Evolutionary conservation across 30 jellyfish, hydroid and myxozoan species (phyloP).

Genomic region (Turritopsis dohrnii): DNA sequence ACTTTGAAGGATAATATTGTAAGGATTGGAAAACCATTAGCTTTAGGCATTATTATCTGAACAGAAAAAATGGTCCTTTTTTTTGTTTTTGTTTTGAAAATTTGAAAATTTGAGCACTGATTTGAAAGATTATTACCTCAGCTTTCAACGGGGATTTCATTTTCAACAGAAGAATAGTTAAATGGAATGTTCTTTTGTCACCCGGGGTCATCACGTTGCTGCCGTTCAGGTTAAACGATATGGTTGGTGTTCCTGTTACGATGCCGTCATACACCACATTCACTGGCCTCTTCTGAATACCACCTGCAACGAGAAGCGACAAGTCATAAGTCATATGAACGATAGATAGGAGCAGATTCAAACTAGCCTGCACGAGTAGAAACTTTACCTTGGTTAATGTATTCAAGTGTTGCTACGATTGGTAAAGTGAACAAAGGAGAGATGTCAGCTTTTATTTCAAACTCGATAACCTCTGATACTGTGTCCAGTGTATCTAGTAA

Average conservation of each 20-base stretch:
- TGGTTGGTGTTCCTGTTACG: slow-evolving; percentile 76
- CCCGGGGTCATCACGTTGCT: slow-evolving; percentile 53
- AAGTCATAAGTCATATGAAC: not conserved
- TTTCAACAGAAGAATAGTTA: slow-evolving; percentile 45
- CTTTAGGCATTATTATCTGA: slow-evolving; percentile 66
- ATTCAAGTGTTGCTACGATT: slow-evolving; percentile 32
- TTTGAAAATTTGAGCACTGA: too few species aligned
- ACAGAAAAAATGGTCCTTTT: slow-evolving; percentile 1
- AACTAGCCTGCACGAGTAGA: too few species aligned
- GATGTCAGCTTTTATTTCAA: slow-evolving; percentile 15
- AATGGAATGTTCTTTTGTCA: slow-evolving; percentile 32
- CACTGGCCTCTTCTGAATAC: slow-evolving; percentile 41
- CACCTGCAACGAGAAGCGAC: not conserved
- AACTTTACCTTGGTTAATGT: slow-evolving; percentile 30
- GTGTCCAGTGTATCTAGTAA: not conserved
- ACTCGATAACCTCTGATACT: not conserved
- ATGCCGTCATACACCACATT: slow-evolving; percentile 11
- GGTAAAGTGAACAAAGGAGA: slow-evolving; percentile 61
- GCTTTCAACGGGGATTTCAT: slow-evolving; percentile 52
- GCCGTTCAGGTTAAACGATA: slow-evolving; percentile 18
- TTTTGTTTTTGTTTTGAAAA: not conserved
- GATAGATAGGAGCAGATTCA: not conserved
- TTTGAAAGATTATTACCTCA: slow-evolving; percentile 49
- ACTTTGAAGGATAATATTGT: slow-evolving; percentile 38
- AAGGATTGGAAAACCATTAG: slow-evolving; percentile 38